Base-by-base conservation (phyloP, 1,140 invertebrate species). In the Aporrectodea caliginosa region DNA sequence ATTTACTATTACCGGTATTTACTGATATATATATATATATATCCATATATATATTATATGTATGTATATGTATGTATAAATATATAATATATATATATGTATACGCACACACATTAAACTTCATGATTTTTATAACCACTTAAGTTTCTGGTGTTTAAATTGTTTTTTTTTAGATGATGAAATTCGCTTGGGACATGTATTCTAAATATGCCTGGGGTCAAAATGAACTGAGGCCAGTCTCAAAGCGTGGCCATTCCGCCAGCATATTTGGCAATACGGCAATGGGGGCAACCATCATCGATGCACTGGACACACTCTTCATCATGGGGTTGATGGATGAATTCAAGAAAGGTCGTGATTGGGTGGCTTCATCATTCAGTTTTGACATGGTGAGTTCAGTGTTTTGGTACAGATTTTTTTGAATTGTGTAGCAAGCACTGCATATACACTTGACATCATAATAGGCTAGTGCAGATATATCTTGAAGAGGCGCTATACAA, bases 201-300 rank as follows among this genome's bases (percentile, higher is more conserved):
- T 94, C 93, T 75, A 91, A 94, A 79, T 97, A 97, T 89, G 95
- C 97, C 0, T 99, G 97, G 98, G 98, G 98, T 81, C 94, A 96
- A 84, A 99, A 99, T 88, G 98, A 99, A 89, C 88, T 99, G 83
- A 91, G 92, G 83, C 97, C 98, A 0, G 91, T 99, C 27, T 93
- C 93, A 31, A 95, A 95, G 86, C 90, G 92, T 14, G 85, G 95
- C 14, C 98, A 99, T 88, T 93, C 92, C 81, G 93, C 94, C 30
- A 96, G 94, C 84, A 95, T 99, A 78, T 99, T 99, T 88, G 97
- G 97, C 0, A 83, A 81, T 27, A 91, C 92, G 2, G 92, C 92
- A 73, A 90, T 98, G 79, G 98, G 97, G 0, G 96, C 96, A 12
- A 97, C 97, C 0, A 99, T 99, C 82, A 92, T 99, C 14, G 98